phyloP scores from a whole-genome alignment of 2,888 invertebrate species.

The Bedellia somnulentella region DNA sequence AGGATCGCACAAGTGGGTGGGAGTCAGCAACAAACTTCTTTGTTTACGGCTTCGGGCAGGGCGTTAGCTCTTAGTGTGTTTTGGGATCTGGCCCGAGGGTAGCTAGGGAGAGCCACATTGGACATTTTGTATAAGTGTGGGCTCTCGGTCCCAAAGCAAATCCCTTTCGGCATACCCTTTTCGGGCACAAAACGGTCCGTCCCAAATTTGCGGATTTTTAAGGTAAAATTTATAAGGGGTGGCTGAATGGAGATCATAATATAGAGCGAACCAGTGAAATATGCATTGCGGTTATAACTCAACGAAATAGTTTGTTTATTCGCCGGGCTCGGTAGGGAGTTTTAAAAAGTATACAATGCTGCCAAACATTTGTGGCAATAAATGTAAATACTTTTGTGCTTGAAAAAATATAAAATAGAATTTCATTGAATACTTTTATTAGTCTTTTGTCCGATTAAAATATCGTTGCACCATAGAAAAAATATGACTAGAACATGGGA shows the following conservation, averaged over 20 bases:
- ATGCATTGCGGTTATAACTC: conserved; percentile 14
- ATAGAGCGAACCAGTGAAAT: conserved; percentile 11
- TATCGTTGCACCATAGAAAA: too few species aligned
- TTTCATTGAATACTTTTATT: too few species aligned
- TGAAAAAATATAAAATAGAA: too few species aligned
- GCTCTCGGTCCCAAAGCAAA: conserved; percentile 53
- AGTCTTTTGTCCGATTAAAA: too few species aligned
- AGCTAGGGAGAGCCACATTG: conserved; percentile 35
- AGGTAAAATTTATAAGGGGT: conserved; percentile 57
- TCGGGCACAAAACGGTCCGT: conserved; percentile 19
- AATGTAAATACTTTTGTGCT: too few species aligned
- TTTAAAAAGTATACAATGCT: too few species aligned
- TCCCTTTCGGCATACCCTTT: conserved; percentile 56
- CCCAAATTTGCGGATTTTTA: conserved; percentile 60
- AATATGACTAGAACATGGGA: too few species aligned
- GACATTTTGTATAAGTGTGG: conserved; percentile 61
- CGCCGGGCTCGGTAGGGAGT: too few species aligned
- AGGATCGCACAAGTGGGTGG: conserved; percentile 27
- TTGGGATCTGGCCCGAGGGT: conserved; percentile 28
- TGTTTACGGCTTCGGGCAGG: conserved; percentile 32
- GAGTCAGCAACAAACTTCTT: conserved; percentile 40
- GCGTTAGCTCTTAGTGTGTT: conserved; percentile 28
- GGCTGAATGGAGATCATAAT: conserved; percentile 12
- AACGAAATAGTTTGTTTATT: too few species aligned
- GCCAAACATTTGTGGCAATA: too few species aligned